Evolutionary conservation across 2,113 vertebrate species (phyloP), one percentile per base, ranked within the genome.

Genomic region (Leptodactylus fuscus): DNA sequence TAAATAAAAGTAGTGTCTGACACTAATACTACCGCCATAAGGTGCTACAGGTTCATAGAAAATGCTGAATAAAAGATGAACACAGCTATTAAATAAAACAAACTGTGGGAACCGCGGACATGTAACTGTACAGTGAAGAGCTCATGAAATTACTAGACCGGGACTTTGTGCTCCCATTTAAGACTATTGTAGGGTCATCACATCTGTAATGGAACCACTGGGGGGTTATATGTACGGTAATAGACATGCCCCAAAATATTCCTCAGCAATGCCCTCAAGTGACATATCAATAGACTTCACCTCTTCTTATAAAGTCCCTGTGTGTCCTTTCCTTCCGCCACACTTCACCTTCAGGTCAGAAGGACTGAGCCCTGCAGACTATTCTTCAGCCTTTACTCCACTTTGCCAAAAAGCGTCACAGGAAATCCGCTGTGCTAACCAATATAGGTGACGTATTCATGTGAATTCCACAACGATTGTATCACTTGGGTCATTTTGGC

Each of bases 401-500:
- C 24, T 20, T 13, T 22, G 41, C 0, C 16, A 32, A 11, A 5
- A 16, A 20, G n/a, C n/a, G n/a, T 22, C 48, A 53, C 46, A 24
- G 27, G 62, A 46, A 69, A 82, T n/a, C 48, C 12, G 51, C 18
- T 29, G 60, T 73, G 48, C 34, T 34, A 51, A 71, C 77, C 53
- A 5, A 18, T 62, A n/a, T 7, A 48, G 29, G 81, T 18, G 24
- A 46, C 16, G 73, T 84, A 87, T 55, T 85, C 86, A 87, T 69
- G 79, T 69, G 77, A 81, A 84, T 80, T 87, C 79, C 69, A 83
- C 67, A 27, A 87, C 49, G 70, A 6, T 78, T 81, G 86, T 73
- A 67, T 44, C 24, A 44, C 6, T 60, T 58, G 41, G 84, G 88
- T 95, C 92, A 93, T 91, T 91, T 92, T 89, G 93, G 91, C 89